A percentile compares a stretch with the other conserved stretches of the same genome.
Conservation (phyloP, 1,140 invertebrate genomes). For the Fopius arisanus region DNA sequence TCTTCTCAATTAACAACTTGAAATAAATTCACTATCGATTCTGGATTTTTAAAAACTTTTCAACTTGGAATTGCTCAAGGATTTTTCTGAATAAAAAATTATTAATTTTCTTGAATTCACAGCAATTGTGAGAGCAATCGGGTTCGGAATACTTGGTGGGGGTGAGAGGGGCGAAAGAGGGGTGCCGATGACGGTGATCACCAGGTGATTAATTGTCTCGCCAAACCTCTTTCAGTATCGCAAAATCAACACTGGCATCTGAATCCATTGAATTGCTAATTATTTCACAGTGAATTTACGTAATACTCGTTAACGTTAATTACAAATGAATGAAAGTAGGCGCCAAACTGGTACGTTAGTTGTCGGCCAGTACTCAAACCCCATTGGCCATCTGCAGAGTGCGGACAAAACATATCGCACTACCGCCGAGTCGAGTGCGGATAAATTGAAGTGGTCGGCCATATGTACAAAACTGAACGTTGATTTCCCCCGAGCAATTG, state of each 20-base stretch:
- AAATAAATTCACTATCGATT: too few relatives aligned
- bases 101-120: neutral
- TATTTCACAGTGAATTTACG: constrained; percentile 15
- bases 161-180: neutral
- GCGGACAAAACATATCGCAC: neutral
- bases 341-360: neutral
- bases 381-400: neutral
- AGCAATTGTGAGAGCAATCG: neutral
- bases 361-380: neutral
- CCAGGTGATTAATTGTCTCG: neutral
- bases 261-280: constrained; percentile 12
- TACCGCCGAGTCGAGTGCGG: neutral
- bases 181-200: neutral
- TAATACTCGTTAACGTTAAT: constrained; percentile 27
- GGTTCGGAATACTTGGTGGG: neutral
- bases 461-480: neutral
- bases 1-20: too few relatives aligned
- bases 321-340: constrained; percentile 5
- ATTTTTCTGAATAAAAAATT: too few relatives aligned
- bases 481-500: constrained; percentile 15
- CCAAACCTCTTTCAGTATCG: neutral
- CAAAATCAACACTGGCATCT: neutral
- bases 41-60: too few relatives aligned
- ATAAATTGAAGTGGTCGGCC: neutral
- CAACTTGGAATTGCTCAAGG: too few relatives aligned